Evolutionary conservation across 2,888 invertebrate species (phyloP).

Genomic region (Drosophila borborema): DNA sequence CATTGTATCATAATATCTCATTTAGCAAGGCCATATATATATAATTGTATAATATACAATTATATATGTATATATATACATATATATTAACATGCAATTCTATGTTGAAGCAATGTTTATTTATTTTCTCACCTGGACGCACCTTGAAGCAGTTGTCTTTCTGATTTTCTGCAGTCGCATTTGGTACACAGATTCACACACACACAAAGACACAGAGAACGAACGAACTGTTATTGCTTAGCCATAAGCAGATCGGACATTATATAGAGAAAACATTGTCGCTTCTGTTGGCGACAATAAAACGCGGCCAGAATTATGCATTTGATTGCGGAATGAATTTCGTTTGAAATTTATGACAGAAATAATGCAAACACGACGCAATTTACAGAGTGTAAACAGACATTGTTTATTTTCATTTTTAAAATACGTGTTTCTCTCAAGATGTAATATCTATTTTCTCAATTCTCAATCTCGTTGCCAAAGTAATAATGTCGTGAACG

Average conservation of each 20-base stretch:
- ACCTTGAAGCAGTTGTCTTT: slow-evolving; percentile 28
- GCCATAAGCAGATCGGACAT: slow-evolving; percentile 26
- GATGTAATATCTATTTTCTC: slow-evolving; percentile 10
- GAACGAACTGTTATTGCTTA: slow-evolving; percentile 13
- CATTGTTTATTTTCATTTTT: slow-evolving; percentile 32
- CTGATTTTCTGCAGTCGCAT: slow-evolving; percentile 9
- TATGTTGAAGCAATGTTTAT: not conserved
- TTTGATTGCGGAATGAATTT: slow-evolving; percentile 24
- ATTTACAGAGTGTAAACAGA: too few relatives aligned
- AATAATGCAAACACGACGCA: too few relatives aligned
- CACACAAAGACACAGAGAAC: not conserved
- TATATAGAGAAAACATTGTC: slow-evolving; percentile 18
- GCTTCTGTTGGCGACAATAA: slow-evolving; percentile 15
- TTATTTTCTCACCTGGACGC: slow-evolving; percentile 30
- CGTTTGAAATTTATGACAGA: slow-evolving; percentile 23
- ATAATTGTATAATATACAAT: too few relatives aligned
- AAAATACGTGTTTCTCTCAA: not conserved
- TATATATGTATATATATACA: too few relatives aligned
- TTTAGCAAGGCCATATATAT: not conserved
- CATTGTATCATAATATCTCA: not conserved
- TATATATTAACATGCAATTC: not conserved
- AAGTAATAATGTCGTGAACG: slow-evolving; percentile 44
- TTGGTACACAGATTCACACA: not conserved
- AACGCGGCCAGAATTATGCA: slow-evolving; percentile 35
- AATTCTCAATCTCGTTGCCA: slow-evolving; percentile 2